These are phyloP conservation scores for Eutolmus rufibarbis DNA, from an alignment of 2,888 invertebrate species.

Conservation along the genomic window DNA sequence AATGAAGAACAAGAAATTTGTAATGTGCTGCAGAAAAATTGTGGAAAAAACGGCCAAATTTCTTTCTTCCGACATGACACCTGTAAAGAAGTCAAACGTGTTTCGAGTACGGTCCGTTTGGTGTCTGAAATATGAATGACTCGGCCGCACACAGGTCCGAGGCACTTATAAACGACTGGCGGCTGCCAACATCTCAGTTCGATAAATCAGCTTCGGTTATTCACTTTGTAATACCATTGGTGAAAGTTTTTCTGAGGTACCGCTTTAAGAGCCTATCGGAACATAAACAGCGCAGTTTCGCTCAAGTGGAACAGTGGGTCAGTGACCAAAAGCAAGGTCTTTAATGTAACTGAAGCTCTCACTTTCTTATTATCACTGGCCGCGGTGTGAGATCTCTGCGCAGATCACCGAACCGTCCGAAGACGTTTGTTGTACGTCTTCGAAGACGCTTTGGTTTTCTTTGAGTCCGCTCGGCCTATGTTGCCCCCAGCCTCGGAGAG, in stretches of 20 bases:
- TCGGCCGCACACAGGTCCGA: background rate
- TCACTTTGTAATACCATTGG: conserved; percentile 24
- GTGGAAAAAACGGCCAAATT: background rate
- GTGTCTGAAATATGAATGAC: conserved; percentile 32
- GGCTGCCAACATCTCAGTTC: background rate
- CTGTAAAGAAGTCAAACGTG: conserved; percentile 12
- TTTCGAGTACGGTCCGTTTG: conserved; percentile 9
- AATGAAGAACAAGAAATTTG: conserved; percentile 13
- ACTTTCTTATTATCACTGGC: conserved; percentile 19
- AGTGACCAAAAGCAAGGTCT: conserved; percentile 47
- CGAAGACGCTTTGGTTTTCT: background rate
- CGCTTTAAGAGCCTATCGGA: background rate
- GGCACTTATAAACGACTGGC: conserved; percentile 7
- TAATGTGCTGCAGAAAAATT: conserved; percentile 6
- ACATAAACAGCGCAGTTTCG: background rate
- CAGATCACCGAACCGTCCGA: background rate
- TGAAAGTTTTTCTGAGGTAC: conserved; percentile 20
- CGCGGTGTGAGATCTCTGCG: background rate
- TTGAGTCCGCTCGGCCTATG: background rate
- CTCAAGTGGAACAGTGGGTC: conserved; percentile 47
- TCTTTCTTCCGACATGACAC: conserved; percentile 32
- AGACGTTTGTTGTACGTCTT: background rate
- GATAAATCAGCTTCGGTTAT: conserved; percentile 15
- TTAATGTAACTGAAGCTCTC: conserved; percentile 32
- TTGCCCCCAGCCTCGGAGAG: background rate